A percentile compares a stretch with the other conserved stretches of the same genome.
phyloP scores from a whole-genome alignment of 2,113 vertebrate species.

The Protomyctophum bolini region DNA sequence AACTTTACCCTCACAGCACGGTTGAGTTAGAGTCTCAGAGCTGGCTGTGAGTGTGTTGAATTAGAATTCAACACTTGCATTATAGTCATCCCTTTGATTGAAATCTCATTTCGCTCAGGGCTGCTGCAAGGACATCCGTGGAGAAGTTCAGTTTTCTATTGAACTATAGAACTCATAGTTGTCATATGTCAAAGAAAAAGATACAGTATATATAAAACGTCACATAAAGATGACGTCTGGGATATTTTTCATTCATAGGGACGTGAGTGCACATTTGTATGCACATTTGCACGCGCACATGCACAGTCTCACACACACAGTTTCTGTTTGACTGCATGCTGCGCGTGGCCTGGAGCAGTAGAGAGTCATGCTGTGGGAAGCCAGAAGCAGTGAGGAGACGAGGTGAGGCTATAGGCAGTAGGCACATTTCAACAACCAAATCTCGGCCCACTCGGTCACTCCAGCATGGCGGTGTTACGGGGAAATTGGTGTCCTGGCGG shows the following conservation, averaged over 20 bases:
- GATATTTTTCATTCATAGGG: neutral
- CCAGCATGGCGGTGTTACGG: no score
- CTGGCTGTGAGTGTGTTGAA: neutral
- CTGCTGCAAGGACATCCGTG: neutral
- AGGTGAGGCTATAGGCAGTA: no score
- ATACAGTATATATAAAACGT: neutral
- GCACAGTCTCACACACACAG: no score
- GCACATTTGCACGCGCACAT: no score
- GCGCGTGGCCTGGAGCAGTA: no score
- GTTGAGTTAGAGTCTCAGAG: conserved; percentile 27
- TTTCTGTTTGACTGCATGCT: no score
- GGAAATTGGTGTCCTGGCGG: no score
- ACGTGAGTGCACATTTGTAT: no score
- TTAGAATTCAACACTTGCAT: conserved; percentile 20
- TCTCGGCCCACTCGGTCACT: no score
- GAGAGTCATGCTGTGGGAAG: no score
- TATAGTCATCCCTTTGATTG: conserved; percentile 1
- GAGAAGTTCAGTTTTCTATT: neutral
- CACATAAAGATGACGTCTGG: neutral
- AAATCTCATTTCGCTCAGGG: conserved; percentile 19
- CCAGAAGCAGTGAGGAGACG: no score
- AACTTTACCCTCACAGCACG: conserved; percentile 6
- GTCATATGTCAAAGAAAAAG: neutral
- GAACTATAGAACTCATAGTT: conserved; percentile 7
- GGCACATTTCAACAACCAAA: no score